Conservation (phyloP, 2,888 invertebrate genomes). For the Dusona sp. region DNA sequence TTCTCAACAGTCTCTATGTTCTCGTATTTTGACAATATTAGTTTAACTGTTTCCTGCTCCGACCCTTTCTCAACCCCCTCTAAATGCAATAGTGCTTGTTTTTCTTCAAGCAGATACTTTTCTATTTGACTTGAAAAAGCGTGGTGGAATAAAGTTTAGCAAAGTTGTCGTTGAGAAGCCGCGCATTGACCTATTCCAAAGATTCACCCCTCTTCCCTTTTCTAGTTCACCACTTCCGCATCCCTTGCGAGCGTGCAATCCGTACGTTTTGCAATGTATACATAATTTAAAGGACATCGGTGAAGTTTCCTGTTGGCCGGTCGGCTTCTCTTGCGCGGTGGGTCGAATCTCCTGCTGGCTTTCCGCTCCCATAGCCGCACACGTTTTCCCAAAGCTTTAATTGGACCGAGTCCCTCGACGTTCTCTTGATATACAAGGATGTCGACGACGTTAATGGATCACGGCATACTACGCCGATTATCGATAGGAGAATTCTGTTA, state of each 20-base stretch:
- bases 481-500: background rate
- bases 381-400: slow-evolving; percentile 54
- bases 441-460: slow-evolving; percentile 43
- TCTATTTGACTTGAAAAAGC: slow-evolving; percentile 1
- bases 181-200: slow-evolving; percentile 55
- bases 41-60: background rate
- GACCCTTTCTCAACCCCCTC: background rate
- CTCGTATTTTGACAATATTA: background rate
- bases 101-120: slow-evolving; percentile 8
- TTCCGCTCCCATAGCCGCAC: slow-evolving; percentile 24
- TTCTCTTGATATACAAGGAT: slow-evolving; percentile 33
- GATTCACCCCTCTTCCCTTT: slow-evolving; percentile 28
- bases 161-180: slow-evolving; percentile 39
- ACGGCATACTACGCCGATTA: slow-evolving; percentile 26
- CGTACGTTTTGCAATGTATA: slow-evolving; percentile 60
- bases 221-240: slow-evolving; percentile 64
- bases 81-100: background rate
- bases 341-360: slow-evolving; percentile 28
- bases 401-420: slow-evolving; percentile 47
- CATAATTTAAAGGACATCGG: slow-evolving; percentile 69
- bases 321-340: slow-evolving; percentile 35
- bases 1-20: background rate
- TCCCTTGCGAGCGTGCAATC: slow-evolving; percentile 51
- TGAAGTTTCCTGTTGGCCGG: slow-evolving; percentile 59
- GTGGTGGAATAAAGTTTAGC: slow-evolving; percentile 13